Conservation (phyloP, 37 sponge, comb jelly and placozoan species). For the Cladorhizidae sp. region DNA sequence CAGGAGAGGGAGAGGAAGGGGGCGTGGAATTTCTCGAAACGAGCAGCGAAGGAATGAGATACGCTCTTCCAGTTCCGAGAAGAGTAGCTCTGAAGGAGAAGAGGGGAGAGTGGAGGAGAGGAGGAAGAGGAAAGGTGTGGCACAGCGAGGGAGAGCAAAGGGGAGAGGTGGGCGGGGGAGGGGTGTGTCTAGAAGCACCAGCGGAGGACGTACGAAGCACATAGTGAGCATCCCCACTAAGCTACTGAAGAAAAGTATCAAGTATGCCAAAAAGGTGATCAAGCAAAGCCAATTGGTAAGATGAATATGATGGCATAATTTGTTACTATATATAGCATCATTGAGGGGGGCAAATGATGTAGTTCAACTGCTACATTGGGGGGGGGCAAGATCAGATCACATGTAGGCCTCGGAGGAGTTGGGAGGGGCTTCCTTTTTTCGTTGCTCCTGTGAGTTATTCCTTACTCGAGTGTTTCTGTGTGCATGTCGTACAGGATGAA, state of each 20-base stretch:
- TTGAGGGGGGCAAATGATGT: background rate
- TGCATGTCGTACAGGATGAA: background rate
- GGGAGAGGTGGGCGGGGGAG: conserved; percentile 38
- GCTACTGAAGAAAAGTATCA: background rate
- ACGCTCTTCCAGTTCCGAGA: conserved; percentile 24
- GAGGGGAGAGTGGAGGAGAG: conserved; percentile 7
- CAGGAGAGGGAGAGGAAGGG: conserved; percentile 23
- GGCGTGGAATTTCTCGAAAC: conserved; percentile 17
- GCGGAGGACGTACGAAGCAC: background rate
- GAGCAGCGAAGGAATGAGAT: background rate
- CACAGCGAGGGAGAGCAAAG: conserved; percentile 13
- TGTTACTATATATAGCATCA: background rate
- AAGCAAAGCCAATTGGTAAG: background rate
- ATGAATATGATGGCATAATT: background rate
- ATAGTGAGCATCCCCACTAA: conserved; percentile 19
- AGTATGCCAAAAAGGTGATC: conserved; percentile 16
- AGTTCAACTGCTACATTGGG: background rate
- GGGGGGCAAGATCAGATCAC: too few species aligned
- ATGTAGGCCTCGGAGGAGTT: too few species aligned
- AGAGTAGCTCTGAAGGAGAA: conserved; percentile 6
- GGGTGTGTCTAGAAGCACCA: conserved; percentile 1
- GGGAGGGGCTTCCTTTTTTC: too few species aligned
- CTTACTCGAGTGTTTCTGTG: too few species aligned
- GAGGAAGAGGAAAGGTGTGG: background rate
- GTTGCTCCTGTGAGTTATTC: too few species aligned